phyloP scores from a whole-genome alignment of 2,888 invertebrate genomes.

The Gryllus longicercus region DNA sequence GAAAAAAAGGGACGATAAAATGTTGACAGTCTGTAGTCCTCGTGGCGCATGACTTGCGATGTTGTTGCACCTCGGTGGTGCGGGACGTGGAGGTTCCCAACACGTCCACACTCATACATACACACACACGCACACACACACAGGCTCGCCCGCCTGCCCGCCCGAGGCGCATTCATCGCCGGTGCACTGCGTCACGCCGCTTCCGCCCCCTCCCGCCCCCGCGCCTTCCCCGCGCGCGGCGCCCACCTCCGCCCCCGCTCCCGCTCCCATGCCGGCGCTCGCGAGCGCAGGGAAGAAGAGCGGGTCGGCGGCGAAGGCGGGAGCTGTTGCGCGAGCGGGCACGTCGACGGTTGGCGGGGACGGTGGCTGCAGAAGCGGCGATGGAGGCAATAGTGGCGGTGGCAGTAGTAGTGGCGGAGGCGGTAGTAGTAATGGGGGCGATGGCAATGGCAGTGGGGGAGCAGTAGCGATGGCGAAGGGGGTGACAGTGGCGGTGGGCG shows the following conservation, averaged over 20 bases:
- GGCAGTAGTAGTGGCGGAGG: too few relatives aligned
- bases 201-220: slow-evolving; percentile 5
- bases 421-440: too few relatives aligned
- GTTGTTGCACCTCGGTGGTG: background rate
- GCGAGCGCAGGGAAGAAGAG: too few relatives aligned
- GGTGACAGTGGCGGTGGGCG: too few relatives aligned
- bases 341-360: too few relatives aligned
- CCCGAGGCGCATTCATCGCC: background rate
- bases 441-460: too few relatives aligned
- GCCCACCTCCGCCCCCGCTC: background rate
- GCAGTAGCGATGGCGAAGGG: too few relatives aligned
- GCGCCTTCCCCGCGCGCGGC: background rate
- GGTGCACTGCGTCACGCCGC: slow-evolving; percentile 8
- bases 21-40: background rate
- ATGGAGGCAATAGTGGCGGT: too few relatives aligned
- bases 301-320: too few relatives aligned
- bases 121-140: background rate
- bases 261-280: background rate
- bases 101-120: background rate
- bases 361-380: too few relatives aligned
- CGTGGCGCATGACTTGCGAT: background rate
- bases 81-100: background rate
- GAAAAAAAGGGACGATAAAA: background rate
- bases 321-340: too few relatives aligned
- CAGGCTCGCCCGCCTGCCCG: background rate